Evolutionary conservation across 2,888 invertebrate species (phyloP).

Genomic region (Callosobruchus maculatus): DNA sequence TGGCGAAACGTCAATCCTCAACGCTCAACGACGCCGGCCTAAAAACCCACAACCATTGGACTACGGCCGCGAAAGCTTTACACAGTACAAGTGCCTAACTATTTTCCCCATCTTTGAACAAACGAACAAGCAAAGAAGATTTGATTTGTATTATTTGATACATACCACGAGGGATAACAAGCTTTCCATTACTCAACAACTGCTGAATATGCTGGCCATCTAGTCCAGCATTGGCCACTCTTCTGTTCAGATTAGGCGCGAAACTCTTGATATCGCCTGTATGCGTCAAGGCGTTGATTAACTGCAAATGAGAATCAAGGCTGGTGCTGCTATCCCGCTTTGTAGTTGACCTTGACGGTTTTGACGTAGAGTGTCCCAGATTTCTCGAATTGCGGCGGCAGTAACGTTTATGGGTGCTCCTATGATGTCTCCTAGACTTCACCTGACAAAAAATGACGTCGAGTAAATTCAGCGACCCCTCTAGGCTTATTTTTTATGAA

Average conservation of each 20-base stretch:
- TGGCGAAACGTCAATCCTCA: no score
- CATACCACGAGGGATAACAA: conserved; percentile 36
- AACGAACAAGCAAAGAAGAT: no score
- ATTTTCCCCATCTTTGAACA: no score
- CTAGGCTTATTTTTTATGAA: no score
- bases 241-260: conserved; percentile 55
- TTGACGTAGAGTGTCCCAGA: conserved; percentile 34
- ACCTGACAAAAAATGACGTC: conserved; percentile 54
- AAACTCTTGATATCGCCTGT: conserved; percentile 51
- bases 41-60: no score
- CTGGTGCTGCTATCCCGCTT: conserved; percentile 66
- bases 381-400: conserved; percentile 36
- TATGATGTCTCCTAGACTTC: conserved; percentile 44
- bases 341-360: conserved; percentile 40
- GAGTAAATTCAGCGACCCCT: no score
- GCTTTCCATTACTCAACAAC: conserved; percentile 42
- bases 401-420: conserved; percentile 39
- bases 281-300: conserved; percentile 60
- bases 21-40: no score
- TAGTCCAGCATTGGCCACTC: conserved; percentile 51
- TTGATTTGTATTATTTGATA: conserved; percentile 12
- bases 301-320: conserved; percentile 74
- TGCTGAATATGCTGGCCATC: conserved; percentile 48
- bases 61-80: no score
- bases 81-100: no score